A percentile compares a stretch with the other conserved stretches of the same genome.
Conservation (phyloP, 92 coral and sea anemone species). For the Paramuricea clavata region DNA sequence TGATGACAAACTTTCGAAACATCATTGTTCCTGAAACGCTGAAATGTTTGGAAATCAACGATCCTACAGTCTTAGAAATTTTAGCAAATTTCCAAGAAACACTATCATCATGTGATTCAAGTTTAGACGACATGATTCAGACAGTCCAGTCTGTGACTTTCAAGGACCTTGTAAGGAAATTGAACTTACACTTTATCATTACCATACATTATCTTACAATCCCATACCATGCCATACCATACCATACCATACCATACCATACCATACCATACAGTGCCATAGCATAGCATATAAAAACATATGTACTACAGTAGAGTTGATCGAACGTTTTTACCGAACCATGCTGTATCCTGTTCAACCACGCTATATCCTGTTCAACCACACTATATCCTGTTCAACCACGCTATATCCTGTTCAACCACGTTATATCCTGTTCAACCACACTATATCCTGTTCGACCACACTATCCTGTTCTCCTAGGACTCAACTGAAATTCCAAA, state of each 20-base stretch:
- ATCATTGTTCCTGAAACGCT: conserved; percentile 97
- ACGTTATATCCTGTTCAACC: neutral
- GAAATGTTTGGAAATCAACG: conserved; percentile 84
- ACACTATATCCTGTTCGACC: neutral
- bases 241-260: neutral
- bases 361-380: too few species aligned
- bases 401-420: too few species aligned
- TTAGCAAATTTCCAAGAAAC: conserved; percentile 77
- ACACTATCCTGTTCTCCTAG: neutral
- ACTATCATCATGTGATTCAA: conserved; percentile 59
- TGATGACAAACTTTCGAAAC: conserved; percentile 95
- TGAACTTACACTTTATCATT: too few species aligned
- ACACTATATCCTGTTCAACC: too few species aligned
- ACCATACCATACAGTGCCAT: neutral
- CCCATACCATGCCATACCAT: neutral
- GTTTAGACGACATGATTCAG: conserved; percentile 33
- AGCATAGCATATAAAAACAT: too few species aligned
- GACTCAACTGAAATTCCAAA: conserved; percentile 16
- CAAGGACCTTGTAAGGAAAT: conserved; percentile 12
- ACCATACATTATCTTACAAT: too few species aligned
- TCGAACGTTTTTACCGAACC: neutral
- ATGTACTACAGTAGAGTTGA: too few species aligned
- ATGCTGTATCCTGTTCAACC: too few species aligned
- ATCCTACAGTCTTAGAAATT: conserved; percentile 79
- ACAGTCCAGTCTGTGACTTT: conserved; percentile 28